Evolutionary conservation across 2,888 invertebrate genomes (phyloP), one percentile per base, ranked within the genome.

Genomic region (Hyppa rectilinea): DNA sequence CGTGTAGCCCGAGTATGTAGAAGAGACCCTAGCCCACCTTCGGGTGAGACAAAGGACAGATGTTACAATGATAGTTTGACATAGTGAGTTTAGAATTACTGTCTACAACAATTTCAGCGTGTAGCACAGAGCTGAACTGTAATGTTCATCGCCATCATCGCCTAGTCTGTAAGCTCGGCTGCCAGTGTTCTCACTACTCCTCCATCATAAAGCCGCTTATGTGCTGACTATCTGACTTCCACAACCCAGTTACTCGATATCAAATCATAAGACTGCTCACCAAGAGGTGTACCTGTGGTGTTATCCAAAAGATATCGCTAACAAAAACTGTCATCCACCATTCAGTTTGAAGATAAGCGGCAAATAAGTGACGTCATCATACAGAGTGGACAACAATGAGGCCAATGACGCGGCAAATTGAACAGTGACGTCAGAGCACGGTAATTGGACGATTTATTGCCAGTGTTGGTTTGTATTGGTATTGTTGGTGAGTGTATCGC

Each of bases 371-470:
- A 63, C 70, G 82, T 82, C 74, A 78, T 67, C 73, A 78, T 64
- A 67, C 55, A 50, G 75, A 80, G 75, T 65, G 59, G 68, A 66
- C 65, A 83, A 81, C 71, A 71, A 65, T 71, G 69, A 43, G 40
- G 47, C 59, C 83, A 82, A 80, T 84, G 82, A 76, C 65, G 85
- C 69, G 83, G 71, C 69, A 84, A 84, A 84, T 85, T 79, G 72
- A 58, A 75, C 65, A 71, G 65, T 63, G 80, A 83, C 73, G 83
- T 78, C 79, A 75, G 53, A 78, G 52, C 55, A 49, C 62, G 64
- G 65, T 84, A 84, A 84, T 84, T 82, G 71, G 67, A 64, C 71
- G 55, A 71, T 72, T 66, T 82, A 82, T 78, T 82, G 63, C 14
- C 58, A 29, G 14, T 49, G 40, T 69, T 59, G 52, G 40, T 34